Evolutionary conservation across 2,113 vertebrate species (phyloP), one percentile per base, ranked within the genome.

Genomic region (Channa maculata): DNA sequence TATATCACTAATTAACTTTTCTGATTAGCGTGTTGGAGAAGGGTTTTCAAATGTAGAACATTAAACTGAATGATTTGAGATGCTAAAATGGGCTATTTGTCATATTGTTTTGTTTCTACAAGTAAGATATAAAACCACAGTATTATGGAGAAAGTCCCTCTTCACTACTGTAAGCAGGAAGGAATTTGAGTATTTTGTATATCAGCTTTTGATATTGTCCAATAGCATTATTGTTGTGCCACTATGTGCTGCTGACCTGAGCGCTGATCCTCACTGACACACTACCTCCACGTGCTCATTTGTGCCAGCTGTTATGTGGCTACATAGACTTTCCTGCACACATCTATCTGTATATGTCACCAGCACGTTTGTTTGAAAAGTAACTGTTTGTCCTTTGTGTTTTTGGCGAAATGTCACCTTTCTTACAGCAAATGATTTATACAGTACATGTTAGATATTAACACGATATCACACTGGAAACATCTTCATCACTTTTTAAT

Each of bases 271-370:
- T 1, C 57, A 66, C 46, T 9, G 24, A 49, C 36, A 15, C 36
- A 24, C 43, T 38, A 4, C 60, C 34, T 64, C 71, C 45, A 55
- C 8, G 48, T 8, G 15, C 44, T 59, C 72, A 59, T 50, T 65
- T 54, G 46, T 44, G 45, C 65, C 77, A 66, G 53, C 61, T 61
- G 79, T 75, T 57, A 44, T 39, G 50, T 61, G 73, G 75, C 48
- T 15, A 34, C 60, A 62, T 49, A 36, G 50, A 11, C 38, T 41
- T 49, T 69, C 38, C 33, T 65, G 54, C 34, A 24, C 53, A 37
- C 67, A 50, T 60, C 2, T 14, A 5, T 43, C 57, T 44, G 7
- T 44, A n/a, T 11, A 24, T 54, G 49, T 15, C 52, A 71, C 6
- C 45, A 57, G 44, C 65, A 71, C 38, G 34, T 33, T 44, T 45